Evolutionary conservation across 2,888 invertebrate species (phyloP).

Genomic region (Ichneumon xanthorius): DNA sequence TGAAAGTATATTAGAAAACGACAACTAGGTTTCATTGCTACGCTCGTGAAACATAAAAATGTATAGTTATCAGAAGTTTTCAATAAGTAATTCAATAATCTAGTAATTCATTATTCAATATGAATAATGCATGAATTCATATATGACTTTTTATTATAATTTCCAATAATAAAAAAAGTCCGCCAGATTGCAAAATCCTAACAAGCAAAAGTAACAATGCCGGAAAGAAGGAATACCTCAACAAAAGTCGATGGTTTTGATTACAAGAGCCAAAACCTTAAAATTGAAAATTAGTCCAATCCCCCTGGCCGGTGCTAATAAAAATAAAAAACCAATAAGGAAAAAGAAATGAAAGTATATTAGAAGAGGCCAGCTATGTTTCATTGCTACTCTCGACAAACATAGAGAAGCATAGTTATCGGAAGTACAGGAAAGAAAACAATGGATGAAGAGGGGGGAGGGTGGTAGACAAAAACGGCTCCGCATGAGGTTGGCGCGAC

Average conservation of each 20-base stretch:
- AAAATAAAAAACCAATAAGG: slow-evolving; percentile 18
- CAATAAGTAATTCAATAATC: background rate
- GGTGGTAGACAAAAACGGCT: slow-evolving; percentile 27
- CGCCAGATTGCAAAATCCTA: background rate
- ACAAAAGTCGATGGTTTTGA: slow-evolving; percentile 22
- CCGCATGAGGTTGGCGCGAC: slow-evolving; percentile 46
- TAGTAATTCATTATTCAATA: too few species aligned
- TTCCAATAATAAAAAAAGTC: background rate
- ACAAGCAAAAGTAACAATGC: slow-evolving; percentile 11
- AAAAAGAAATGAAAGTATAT: slow-evolving; percentile 36
- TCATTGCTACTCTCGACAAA: slow-evolving; percentile 21
- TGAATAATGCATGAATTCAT: too few species aligned
- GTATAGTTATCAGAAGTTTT: too few species aligned
- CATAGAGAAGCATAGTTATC: slow-evolving; percentile 53
- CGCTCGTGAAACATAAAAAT: slow-evolving; percentile 10
- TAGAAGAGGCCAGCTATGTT: slow-evolving; percentile 18
- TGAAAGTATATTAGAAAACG: slow-evolving; percentile 40
- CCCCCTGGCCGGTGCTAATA: slow-evolving; percentile 35
- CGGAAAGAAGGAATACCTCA: slow-evolving; percentile 11
- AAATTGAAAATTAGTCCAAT: slow-evolving; percentile 12
- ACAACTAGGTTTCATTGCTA: background rate
- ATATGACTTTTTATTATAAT: background rate
- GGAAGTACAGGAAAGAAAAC: slow-evolving; percentile 47
- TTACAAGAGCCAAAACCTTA: slow-evolving; percentile 2
- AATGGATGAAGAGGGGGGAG: slow-evolving; percentile 27